Evolutionary conservation across 2,113 vertebrate genomes (phyloP).

Genomic region (Melanostigma gelatinosum): DNA sequence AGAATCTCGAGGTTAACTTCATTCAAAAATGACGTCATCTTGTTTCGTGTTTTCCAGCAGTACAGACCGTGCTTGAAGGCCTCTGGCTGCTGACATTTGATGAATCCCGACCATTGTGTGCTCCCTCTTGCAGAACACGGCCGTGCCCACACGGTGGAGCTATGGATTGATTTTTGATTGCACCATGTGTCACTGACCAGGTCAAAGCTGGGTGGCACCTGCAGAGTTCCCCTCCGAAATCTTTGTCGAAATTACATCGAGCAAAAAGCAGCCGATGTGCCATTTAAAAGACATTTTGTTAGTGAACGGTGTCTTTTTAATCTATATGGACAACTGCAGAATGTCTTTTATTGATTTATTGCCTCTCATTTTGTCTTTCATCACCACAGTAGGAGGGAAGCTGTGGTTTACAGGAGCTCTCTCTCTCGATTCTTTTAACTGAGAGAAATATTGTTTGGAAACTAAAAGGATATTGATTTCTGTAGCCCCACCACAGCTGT

Average conservation of each 20-base stretch:
- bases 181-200: slow-evolving; percentile 63
- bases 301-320: not conserved
- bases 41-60: not conserved
- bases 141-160: slow-evolving; percentile 75
- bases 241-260: not conserved
- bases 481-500: slow-evolving; percentile 36
- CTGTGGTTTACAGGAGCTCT: slow-evolving; percentile 6
- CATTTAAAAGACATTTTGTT: not conserved
- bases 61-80: slow-evolving; percentile 20
- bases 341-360: slow-evolving; percentile 14
- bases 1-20: not conserved
- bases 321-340: not conserved
- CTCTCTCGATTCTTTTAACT: not conserved
- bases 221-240: slow-evolving; percentile 15
- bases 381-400: not conserved
- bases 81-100: slow-evolving; percentile 21
- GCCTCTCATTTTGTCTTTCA: slow-evolving; percentile 2
- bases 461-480: slow-evolving; percentile 63
- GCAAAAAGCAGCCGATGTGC: not conserved
- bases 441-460: slow-evolving; percentile 43
- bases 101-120: slow-evolving; percentile 37
- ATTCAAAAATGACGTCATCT: not conserved
- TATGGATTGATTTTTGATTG: slow-evolving; percentile 57
- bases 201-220: slow-evolving; percentile 63
- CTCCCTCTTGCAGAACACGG: slow-evolving; percentile 35